Evolutionary conservation across 2,113 vertebrate species (phyloP).

Genomic region (Syngnathus floridae): DNA sequence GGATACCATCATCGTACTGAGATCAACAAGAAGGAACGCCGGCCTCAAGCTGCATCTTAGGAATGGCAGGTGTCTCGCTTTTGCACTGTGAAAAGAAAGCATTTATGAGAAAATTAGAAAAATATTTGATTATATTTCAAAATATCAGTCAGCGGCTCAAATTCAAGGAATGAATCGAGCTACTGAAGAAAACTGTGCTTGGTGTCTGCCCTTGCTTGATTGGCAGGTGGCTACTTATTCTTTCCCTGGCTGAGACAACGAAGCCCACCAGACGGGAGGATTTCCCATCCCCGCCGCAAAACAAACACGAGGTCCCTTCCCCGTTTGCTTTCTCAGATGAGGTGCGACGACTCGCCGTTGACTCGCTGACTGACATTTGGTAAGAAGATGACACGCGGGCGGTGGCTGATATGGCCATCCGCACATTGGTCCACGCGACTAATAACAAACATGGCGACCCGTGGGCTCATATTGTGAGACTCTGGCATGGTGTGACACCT

Average conservation of each 20-base stretch:
- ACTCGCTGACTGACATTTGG: not conserved
- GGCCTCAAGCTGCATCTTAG: not conserved
- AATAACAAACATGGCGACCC: slow-evolving; percentile 2
- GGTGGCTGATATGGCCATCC: slow-evolving; percentile 19
- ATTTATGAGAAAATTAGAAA: too few relatives aligned
- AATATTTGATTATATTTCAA: too few relatives aligned
- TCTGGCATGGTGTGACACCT: not conserved
- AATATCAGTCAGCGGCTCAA: too few relatives aligned
- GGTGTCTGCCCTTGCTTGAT: not conserved
- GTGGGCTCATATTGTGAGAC: not conserved
- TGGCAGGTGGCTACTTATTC: not conserved
- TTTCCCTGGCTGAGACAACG: not conserved
- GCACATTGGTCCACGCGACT: slow-evolving; percentile 53
- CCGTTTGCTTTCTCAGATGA: slow-evolving; percentile 5
- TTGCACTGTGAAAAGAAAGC: too few relatives aligned
- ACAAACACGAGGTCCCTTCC: slow-evolving; percentile 8
- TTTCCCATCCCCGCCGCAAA: not conserved
- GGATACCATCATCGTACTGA: slow-evolving; percentile 96
- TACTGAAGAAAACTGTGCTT: not conserved
- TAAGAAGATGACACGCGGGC: slow-evolving; percentile 10
- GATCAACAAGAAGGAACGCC: slow-evolving; percentile 90
- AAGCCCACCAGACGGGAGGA: slow-evolving; percentile 22
- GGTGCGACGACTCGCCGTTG: not conserved
- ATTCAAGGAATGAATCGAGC: not conserved
- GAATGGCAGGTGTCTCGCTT: too few relatives aligned